phyloP scores from a whole-genome alignment of 2,888 invertebrate genomes.

The Tortrix viridana region DNA sequence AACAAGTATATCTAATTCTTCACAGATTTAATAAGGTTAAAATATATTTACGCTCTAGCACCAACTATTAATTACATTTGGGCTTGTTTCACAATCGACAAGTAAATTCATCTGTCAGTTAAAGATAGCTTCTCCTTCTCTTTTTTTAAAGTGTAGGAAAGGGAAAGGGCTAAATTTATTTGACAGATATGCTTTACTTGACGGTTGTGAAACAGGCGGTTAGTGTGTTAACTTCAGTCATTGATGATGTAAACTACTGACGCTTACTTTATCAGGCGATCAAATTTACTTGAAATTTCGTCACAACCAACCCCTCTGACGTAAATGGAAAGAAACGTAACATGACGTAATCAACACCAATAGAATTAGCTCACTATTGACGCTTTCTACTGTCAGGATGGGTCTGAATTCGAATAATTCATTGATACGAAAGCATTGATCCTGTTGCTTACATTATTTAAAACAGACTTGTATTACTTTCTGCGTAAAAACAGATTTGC shows the following conservation, averaged over 20 bases:
- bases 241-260: neutral
- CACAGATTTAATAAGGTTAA: no score
- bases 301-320: slow-evolving; percentile 44
- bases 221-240: no score
- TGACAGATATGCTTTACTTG: no score
- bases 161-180: no score
- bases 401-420: slow-evolving; percentile 21
- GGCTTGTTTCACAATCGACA: no score
- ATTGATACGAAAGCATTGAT: slow-evolving; percentile 14
- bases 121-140: no score
- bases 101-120: no score
- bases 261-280: slow-evolving; percentile 38
- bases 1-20: no score
- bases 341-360: slow-evolving; percentile 44
- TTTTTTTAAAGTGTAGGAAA: no score
- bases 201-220: no score
- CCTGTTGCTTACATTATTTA: slow-evolving; percentile 1
- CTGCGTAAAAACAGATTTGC: slow-evolving; percentile 1
- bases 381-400: slow-evolving; percentile 2
- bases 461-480: slow-evolving; percentile 10
- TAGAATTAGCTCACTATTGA: slow-evolving; percentile 21
- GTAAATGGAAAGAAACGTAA: slow-evolving; percentile 44
- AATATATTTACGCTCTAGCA: no score
- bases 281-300: slow-evolving; percentile 41
- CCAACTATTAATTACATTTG: no score